Percentiles rank a stretch among this genome's conserved stretches.
Evolutionary conservation across 2,888 invertebrate genomes (phyloP).

Genomic region (Lycia hirtaria): DNA sequence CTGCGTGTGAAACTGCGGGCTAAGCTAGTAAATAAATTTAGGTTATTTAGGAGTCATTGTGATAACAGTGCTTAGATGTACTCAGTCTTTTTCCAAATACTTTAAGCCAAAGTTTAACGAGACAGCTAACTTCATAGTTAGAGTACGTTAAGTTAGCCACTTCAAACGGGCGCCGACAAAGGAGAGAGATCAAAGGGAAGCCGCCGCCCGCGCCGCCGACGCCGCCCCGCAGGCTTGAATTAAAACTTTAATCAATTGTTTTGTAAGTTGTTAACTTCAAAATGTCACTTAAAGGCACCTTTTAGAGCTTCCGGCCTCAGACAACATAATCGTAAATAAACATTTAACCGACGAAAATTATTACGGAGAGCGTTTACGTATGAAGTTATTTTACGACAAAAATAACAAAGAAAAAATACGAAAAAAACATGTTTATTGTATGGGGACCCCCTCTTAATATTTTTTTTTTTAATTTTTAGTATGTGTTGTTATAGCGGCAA

Average conservation of each 20-base stretch:
- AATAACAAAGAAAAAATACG: too few species aligned
- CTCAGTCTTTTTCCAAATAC: slow-evolving; percentile 6
- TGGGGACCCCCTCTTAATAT: too few species aligned
- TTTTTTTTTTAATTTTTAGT: too few species aligned
- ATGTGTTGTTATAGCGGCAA: too few species aligned
- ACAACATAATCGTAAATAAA: neutral
- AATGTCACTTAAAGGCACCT: slow-evolving; percentile 18
- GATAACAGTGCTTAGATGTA: too few species aligned
- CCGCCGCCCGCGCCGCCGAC: slow-evolving; percentile 37
- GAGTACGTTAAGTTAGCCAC: slow-evolving; percentile 29
- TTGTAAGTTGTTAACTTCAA: slow-evolving; percentile 17
- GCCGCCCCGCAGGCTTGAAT: slow-evolving; percentile 25
- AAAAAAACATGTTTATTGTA: too few species aligned
- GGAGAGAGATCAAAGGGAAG: slow-evolving; percentile 42
- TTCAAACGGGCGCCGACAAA: slow-evolving; percentile 44
- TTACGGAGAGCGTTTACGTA: too few species aligned
- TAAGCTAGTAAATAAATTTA: too few species aligned
- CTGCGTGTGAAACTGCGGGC: too few species aligned
- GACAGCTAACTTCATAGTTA: slow-evolving; percentile 19
- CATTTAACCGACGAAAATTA: too few species aligned
- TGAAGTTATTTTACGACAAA: too few species aligned
- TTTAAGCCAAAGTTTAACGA: slow-evolving; percentile 15
- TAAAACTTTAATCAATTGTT: slow-evolving; percentile 32
- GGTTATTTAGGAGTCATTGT: too few species aligned
- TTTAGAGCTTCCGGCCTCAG: neutral